Conservation (phyloP, 1,140 invertebrate genomes). For the Eulimnadia texana region DNA sequence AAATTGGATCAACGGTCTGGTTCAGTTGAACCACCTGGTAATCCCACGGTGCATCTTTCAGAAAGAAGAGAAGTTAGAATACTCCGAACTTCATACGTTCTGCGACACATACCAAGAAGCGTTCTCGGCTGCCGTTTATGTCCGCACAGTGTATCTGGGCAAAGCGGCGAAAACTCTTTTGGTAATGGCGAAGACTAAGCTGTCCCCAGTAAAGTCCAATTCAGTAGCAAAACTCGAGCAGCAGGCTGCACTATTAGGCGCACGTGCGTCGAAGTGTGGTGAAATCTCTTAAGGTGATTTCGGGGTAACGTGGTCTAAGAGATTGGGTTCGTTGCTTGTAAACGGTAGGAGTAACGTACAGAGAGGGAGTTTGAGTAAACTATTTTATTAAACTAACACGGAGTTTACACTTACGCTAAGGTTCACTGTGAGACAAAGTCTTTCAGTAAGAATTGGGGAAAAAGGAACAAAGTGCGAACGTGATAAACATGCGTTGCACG, state of each 20-base stretch:
- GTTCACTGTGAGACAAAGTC: too few relatives aligned
- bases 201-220: constrained; percentile 12
- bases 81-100: constrained; percentile 15
- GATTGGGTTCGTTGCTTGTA: too few relatives aligned
- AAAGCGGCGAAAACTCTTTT: background rate
- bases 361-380: too few relatives aligned
- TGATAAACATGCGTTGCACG: too few relatives aligned
- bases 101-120: constrained; percentile 16
- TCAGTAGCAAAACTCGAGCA: background rate
- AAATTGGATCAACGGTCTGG: constrained; percentile 4
- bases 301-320: too few relatives aligned
- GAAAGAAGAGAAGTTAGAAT: background rate
- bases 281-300: too few relatives aligned
- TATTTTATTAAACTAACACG: too few relatives aligned
- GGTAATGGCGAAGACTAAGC: constrained; percentile 17
- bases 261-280: background rate
- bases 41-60: constrained; percentile 10
- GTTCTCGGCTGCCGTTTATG: constrained; percentile 12
- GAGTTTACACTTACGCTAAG: too few relatives aligned
- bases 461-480: too few relatives aligned
- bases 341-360: too few relatives aligned
- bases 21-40: background rate
- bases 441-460: too few relatives aligned
- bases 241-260: background rate
- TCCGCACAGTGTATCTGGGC: background rate